Conservation (phyloP, 2,113 vertebrate species). For the Phrynocephalus versicolor region DNA sequence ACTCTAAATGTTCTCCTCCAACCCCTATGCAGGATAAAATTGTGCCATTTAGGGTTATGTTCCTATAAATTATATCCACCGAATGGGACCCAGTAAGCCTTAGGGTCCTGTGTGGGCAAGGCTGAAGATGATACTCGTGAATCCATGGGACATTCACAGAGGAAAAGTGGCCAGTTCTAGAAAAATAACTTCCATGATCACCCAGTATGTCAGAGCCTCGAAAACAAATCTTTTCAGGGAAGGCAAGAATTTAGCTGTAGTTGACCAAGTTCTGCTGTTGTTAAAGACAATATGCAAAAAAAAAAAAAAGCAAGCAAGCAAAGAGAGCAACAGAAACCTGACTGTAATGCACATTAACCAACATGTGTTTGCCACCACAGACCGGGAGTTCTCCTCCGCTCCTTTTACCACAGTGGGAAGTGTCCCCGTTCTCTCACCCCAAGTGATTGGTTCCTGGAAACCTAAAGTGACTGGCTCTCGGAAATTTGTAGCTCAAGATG, state of each 20-base stretch:
- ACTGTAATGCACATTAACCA: constrained; percentile 74
- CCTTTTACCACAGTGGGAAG: constrained; percentile 92
- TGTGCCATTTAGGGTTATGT: too few species aligned
- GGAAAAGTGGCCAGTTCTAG: too few species aligned
- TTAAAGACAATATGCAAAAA: constrained; percentile 29
- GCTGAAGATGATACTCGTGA: too few species aligned
- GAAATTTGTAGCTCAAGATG: constrained; percentile 95
- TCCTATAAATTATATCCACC: too few species aligned
- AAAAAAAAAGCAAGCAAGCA: too few species aligned
- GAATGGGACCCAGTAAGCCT: too few species aligned
- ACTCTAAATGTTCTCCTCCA: too few species aligned
- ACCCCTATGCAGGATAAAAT: too few species aligned
- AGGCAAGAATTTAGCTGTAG: constrained; percentile 50
- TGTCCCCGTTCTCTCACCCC: constrained; percentile 92
- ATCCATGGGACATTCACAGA: too few species aligned
- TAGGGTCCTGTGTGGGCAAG: too few species aligned
- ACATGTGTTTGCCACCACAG: constrained; percentile 99
- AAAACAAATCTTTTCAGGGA: background rate
- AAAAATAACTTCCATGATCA: too few species aligned
- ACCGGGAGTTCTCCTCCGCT: constrained; percentile 90
- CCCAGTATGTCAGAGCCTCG: too few species aligned
- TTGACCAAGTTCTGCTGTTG: constrained; percentile 57
- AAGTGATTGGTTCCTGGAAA: constrained; percentile 94
- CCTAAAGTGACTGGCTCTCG: constrained; percentile 96
- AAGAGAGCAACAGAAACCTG: constrained; percentile 24